These are phyloP conservation scores for Betta splendens DNA, from an alignment of 2,797 vertebrate species.

Conservation along the genomic window DNA sequence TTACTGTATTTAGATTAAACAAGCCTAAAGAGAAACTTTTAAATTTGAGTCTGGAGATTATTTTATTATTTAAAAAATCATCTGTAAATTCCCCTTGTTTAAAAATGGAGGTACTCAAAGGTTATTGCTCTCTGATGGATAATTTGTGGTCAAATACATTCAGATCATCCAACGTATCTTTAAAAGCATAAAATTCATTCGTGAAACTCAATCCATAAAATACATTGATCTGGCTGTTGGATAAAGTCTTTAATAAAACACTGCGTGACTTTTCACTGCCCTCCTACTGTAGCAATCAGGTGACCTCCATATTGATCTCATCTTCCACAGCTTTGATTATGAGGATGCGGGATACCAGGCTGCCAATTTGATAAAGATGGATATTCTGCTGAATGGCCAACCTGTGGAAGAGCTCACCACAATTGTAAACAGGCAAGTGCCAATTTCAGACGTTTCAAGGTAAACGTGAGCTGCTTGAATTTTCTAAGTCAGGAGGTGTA, in stretches of 20 bases:
- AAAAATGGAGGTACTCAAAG: too few species aligned
- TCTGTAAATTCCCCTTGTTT: too few species aligned
- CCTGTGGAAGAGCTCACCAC: conserved; percentile 91
- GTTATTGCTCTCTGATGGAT: too few species aligned
- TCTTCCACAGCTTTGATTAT: conserved; percentile 91
- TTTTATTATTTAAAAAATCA: too few species aligned
- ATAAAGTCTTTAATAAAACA: not conserved
- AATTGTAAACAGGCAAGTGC: conserved; percentile 87
- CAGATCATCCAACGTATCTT: too few species aligned
- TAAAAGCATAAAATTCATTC: too few species aligned
- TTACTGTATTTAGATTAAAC: too few species aligned
- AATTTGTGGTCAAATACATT: too few species aligned
- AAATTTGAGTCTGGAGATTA: too few species aligned
- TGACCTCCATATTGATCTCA: not conserved
- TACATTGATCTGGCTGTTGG: too few species aligned
- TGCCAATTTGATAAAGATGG: conserved; percentile 93
- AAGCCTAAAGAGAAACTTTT: too few species aligned
- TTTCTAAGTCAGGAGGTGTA: not conserved
- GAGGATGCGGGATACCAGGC: conserved; percentile 92
- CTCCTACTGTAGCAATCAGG: conserved; percentile 2
- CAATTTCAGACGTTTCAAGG: not conserved
- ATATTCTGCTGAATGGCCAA: conserved; percentile 91
- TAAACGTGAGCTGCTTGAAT: not conserved
- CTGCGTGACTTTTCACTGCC: not conserved
- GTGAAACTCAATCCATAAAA: too few species aligned